phyloP scores from a whole-genome alignment of 2,888 invertebrate species.

The Caenorhabditis drosophilae region DNA sequence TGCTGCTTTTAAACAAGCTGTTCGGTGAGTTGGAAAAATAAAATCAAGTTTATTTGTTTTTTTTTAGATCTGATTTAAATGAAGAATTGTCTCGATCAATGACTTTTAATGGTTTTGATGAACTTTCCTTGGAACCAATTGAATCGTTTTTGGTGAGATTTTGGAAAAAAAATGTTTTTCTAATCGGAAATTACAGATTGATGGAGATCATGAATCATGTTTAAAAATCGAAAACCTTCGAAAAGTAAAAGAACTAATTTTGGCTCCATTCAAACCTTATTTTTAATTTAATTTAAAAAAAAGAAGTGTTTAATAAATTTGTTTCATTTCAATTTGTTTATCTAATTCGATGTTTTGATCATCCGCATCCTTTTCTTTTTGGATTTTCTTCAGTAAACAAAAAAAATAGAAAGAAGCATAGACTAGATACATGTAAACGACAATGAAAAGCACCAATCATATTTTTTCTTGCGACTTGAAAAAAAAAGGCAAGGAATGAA shows the following conservation, averaged over 20 bases:
- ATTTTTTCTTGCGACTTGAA: no score
- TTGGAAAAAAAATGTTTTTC: neutral
- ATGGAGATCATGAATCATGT: slow-evolving; percentile 61
- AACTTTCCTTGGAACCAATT: slow-evolving; percentile 35
- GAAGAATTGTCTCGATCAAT: slow-evolving; percentile 50
- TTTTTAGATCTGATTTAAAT: slow-evolving; percentile 46
- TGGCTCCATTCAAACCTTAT: slow-evolving; percentile 34
- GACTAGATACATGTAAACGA: no score
- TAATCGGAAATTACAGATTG: slow-evolving; percentile 28
- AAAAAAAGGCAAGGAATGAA: no score
- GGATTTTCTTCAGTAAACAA: no score
- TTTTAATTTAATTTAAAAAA: slow-evolving; percentile 11
- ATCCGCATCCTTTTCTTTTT: no score
- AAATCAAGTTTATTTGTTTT: neutral
- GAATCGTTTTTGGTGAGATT: slow-evolving; percentile 35
- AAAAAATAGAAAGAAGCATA: no score
- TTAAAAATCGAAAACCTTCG: slow-evolving; percentile 52
- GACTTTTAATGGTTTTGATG: slow-evolving; percentile 47
- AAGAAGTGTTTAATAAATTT: no score
- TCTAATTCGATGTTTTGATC: no score
- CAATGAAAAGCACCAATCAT: no score
- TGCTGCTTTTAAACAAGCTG: slow-evolving; percentile 54
- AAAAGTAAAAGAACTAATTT: slow-evolving; percentile 30
- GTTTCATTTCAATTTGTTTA: no score
- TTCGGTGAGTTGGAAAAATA: slow-evolving; percentile 38